Evolutionary conservation across 2,797 vertebrate species (phyloP).

Genomic region (Dendrocincla tyrannina): DNA sequence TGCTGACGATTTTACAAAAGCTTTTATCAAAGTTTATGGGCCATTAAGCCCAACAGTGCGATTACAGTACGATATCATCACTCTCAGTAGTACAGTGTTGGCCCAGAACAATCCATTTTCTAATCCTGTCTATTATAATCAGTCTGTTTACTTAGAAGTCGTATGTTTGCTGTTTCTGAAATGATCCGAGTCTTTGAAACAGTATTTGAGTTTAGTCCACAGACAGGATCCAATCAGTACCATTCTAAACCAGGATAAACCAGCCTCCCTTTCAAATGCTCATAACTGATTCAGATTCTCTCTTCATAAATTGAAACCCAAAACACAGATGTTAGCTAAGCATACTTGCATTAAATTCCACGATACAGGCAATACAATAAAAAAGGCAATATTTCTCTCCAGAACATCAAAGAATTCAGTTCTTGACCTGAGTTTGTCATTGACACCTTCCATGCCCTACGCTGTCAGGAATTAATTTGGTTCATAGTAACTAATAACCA

Average conservation of each 20-base stretch:
- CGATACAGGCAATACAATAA: not conserved
- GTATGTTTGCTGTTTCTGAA: not conserved
- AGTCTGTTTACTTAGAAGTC: not conserved
- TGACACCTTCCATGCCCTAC: not conserved
- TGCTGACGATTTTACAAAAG: constrained; percentile 37
- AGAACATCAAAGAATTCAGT: not conserved
- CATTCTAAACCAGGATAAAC: not conserved
- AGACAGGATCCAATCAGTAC: not conserved
- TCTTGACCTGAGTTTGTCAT: not conserved
- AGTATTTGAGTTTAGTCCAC: not conserved
- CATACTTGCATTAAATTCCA: not conserved
- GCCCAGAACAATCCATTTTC: constrained; percentile 7
- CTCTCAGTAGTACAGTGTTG: not conserved
- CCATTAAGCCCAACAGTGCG: not conserved
- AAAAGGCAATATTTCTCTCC: not conserved
- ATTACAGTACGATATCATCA: not conserved
- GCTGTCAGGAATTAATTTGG: constrained; percentile 8
- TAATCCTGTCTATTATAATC: not conserved
- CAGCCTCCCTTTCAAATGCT: not conserved
- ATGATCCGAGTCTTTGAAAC: not conserved
- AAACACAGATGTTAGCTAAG: not conserved
- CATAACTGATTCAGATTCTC: not conserved
- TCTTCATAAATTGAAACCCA: not conserved
- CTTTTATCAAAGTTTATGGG: constrained; percentile 41
- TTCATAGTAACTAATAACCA: constrained; percentile 3